Evolutionary conservation across 2,888 invertebrate genomes (phyloP), one percentile per base, ranked within the genome.

Genomic region (Drosophila neoperkinsi): DNA sequence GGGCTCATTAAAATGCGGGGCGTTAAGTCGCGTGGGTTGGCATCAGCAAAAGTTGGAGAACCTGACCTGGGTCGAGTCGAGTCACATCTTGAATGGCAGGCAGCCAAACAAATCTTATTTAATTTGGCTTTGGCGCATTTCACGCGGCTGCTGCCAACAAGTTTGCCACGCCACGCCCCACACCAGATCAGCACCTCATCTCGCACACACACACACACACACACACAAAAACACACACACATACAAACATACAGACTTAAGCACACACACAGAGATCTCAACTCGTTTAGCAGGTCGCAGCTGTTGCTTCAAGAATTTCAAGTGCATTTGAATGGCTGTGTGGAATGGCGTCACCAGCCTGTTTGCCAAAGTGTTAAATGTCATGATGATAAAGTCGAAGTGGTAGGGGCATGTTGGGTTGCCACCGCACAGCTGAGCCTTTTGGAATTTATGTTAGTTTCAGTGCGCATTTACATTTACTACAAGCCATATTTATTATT

Each of bases 351-450:
- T 64, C 62, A 50, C 43, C 63, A 67, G 71, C 72, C 75, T 74
- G 89, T 86, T 86, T 86, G 90, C 83, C 77, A 90, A 87, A 87
- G 87, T 87, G 87, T 87, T 87, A 90, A 87, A 90, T 88, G 89
- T 87, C 90, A 90, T 75, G 83, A 90, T 73, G 86, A 67, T 57
- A 65, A 36, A 46, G 31, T 33, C 55, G 71, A 50, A 63, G 55
- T 50, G 18, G 10, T 10, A 28, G 33, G n/a, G 51, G 38, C 18
- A 18, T n/a, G 49, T 31, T 10, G 61, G 11, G 25, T n/a, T 38
- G 41, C 33, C 28, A 43, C 31, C 25, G 28, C 57, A 79, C 86
- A 87, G 88, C 88, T 88, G 90, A 64, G 71, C 82, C 71, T 60
- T 52, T 74, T 43, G 11, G 76, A 81, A 90, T 90, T 87, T 78